Percentiles rank a stretch among this genome's conserved stretches.
These are phyloP conservation scores for Eilema griseolum DNA, from an alignment of 2,888 invertebrate genomes.

Conservation along the genomic window DNA sequence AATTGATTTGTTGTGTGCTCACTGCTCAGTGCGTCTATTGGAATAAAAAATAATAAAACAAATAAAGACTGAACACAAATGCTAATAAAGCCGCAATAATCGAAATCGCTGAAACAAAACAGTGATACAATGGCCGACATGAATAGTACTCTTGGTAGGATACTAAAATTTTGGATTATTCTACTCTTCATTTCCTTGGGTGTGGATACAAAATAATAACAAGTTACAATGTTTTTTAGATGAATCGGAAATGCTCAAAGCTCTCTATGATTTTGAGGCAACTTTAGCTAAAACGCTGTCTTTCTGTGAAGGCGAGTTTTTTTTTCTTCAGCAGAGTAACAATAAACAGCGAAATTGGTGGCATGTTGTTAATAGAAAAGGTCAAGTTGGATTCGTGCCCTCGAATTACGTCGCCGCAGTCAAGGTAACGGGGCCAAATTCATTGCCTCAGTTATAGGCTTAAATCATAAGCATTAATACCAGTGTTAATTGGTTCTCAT, in stretches of 20 bases:
- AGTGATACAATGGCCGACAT: constrained; percentile 67
- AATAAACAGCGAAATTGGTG: constrained; percentile 95
- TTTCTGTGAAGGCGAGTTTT: constrained; percentile 93
- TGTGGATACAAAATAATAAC: constrained; percentile 29
- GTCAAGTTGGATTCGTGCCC: constrained; percentile 94
- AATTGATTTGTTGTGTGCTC: constrained; percentile 45
- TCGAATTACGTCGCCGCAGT: constrained; percentile 94
- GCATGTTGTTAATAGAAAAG: constrained; percentile 94
- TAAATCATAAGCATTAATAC: constrained; percentile 32
- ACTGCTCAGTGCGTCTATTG: too few species aligned
- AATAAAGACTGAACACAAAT: constrained; percentile 24
- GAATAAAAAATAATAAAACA: constrained; percentile 9
- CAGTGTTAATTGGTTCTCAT: constrained; percentile 26
- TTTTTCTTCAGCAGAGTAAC: constrained; percentile 92
- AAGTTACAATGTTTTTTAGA: constrained; percentile 77
- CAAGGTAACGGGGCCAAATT: constrained; percentile 85
- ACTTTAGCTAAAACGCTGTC: constrained; percentile 94
- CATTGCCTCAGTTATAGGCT: constrained; percentile 43
- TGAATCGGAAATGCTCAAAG: constrained; percentile 93
- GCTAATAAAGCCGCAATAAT: background rate
- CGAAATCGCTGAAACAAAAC: constrained; percentile 9
- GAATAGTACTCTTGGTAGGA: constrained; percentile 60
- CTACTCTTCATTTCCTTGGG: constrained; percentile 23
- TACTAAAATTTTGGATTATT: constrained; percentile 24
- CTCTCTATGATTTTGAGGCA: constrained; percentile 94